A percentile compares a stretch with the other conserved stretches of the same genome.
phyloP scores from a whole-genome alignment of 2,888 invertebrate genomes.

The Chloromyia formosa region DNA sequence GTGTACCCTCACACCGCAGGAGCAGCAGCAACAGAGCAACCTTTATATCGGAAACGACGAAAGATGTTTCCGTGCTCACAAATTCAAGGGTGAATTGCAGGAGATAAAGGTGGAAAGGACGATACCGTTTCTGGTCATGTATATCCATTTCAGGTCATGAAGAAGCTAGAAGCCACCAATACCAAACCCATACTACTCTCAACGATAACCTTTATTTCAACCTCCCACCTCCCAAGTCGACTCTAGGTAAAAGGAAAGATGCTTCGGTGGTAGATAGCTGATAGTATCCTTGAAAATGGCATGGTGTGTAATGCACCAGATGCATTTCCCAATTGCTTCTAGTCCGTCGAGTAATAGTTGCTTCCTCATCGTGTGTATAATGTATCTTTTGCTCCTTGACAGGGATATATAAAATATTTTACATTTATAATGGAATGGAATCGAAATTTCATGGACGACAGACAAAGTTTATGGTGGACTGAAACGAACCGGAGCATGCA shows the following conservation, averaged over 20 bases:
- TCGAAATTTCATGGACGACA: constrained; percentile 3
- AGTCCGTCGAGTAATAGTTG: constrained; percentile 11
- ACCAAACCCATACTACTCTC: neutral
- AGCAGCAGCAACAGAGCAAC: too few relatives aligned
- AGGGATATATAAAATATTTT: constrained; percentile 19
- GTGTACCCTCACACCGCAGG: neutral
- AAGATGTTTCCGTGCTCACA: neutral
- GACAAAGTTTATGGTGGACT: neutral
- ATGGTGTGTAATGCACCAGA: constrained; percentile 9
- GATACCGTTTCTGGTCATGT: neutral
- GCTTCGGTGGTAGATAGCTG: neutral
- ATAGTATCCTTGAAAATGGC: neutral
- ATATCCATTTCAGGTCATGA: constrained; percentile 6
- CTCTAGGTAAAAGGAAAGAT: too few relatives aligned
- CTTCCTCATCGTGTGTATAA: neutral
- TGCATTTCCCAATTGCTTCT: constrained; percentile 8
- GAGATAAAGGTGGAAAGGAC: neutral
- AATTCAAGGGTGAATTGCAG: neutral
- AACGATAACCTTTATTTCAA: too few relatives aligned
- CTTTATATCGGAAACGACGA: neutral
- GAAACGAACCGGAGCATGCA: neutral
- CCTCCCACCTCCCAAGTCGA: too few relatives aligned
- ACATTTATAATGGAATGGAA: neutral
- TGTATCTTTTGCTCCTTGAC: constrained; percentile 11
- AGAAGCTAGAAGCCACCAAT: neutral